phyloP scores from a whole-genome alignment of 2,113 vertebrate genomes.

The Rissa tridactyla region DNA sequence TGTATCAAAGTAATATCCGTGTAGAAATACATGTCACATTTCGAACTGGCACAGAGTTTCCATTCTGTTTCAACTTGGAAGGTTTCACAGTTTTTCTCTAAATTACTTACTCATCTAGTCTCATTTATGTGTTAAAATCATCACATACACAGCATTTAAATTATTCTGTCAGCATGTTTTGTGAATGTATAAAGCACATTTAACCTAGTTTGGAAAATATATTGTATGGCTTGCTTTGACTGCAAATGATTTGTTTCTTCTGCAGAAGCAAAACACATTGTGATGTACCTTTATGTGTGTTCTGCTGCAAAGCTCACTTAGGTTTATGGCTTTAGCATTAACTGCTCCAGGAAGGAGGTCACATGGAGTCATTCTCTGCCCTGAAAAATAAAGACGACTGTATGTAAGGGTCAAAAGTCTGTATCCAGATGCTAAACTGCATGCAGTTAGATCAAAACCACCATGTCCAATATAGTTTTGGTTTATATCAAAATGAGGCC shows the following conservation, averaged over 20 bases:
- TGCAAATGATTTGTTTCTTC: background rate
- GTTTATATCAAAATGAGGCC: background rate
- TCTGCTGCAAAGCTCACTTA: background rate
- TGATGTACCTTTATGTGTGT: background rate
- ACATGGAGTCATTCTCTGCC: background rate
- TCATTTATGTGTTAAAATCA: background rate
- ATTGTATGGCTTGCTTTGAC: background rate
- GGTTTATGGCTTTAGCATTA: constrained; percentile 3
- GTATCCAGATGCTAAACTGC: background rate
- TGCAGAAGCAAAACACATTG: background rate
- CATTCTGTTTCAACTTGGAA: background rate
- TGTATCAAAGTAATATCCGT: background rate
- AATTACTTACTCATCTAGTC: background rate
- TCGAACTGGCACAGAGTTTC: background rate
- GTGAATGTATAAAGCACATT: background rate
- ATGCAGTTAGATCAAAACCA: background rate
- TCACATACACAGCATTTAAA: background rate
- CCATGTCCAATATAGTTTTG: accelerated
- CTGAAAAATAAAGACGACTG: background rate
- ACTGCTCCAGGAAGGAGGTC: background rate
- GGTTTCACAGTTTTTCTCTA: background rate
- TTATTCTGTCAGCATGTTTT: background rate
- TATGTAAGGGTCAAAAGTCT: background rate
- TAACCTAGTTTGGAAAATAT: background rate
- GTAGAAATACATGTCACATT: background rate